Base-by-base conservation (phyloP, 2,888 invertebrate species). In the Acholoe squamosa region DNA sequence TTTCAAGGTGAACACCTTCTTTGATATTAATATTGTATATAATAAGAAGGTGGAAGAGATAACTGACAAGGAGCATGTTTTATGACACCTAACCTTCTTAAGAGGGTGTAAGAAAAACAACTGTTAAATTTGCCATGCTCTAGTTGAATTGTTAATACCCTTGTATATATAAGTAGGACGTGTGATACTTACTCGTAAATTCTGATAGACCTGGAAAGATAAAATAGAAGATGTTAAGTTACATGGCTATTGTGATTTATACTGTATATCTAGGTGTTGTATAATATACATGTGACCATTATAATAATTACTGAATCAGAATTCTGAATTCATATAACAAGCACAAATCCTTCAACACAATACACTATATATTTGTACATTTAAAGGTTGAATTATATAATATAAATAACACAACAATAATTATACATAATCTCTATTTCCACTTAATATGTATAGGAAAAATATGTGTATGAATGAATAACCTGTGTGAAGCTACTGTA, bases 151-250 rank as follows among this genome's bases (percentile, higher is more conserved):
- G 19, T 19, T 61, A 61, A 61, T 43, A 43, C 43, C 43, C 3
- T 61, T 3, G 61, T 61, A 3, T 0, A 12, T 61, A 1, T 61
- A 14, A 61, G n/a, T 61, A 61, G 61, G 14, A n/a, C 61, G 61
- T 61, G 61, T 52, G 31, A 31, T 52, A 86, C 86, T 86, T 28
- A 86, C 86, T 86, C 28, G 86, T 86, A 54, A 86, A 86, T 31
- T 86, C 86, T 52, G 86, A 86, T 25, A 86, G 86, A 52, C 86
- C 86, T 86, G 54, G 25, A 56, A 54, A 86, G 86, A 54, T 25
- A 86, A 86, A 28, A 84, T n/a, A 56, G 33, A 28, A 86, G 54
- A n/a, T 0, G n/a, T 80, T 80, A n/a, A 80, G 19, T 34, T 34
- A 33, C 80, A 80, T 31, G 34, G 34, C 0, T 80, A 43, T 43